These are phyloP conservation scores for Pocillopora grandis DNA, from an alignment of 92 coral and sea anemone species.

Conservation along the genomic window DNA sequence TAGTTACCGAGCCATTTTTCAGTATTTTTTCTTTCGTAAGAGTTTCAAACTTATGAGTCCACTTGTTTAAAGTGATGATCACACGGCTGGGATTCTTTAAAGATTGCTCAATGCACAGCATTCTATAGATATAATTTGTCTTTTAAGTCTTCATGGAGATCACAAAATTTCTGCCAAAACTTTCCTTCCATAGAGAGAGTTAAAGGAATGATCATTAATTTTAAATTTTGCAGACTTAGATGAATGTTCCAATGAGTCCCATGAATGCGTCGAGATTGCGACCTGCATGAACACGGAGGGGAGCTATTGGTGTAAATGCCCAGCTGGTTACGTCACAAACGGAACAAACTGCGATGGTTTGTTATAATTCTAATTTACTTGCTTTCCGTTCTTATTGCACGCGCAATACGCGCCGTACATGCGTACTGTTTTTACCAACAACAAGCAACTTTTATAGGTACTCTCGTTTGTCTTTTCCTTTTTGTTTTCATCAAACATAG, in stretches of 20 bases:
- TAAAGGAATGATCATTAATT: not conserved
- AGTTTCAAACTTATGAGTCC: too few relatives aligned
- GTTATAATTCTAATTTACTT: not conserved
- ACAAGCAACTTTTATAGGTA: not conserved
- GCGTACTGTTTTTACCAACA: too few relatives aligned
- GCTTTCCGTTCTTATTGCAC: too few relatives aligned
- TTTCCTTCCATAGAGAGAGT: not conserved
- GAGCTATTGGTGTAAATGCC: conserved; percentile 24
- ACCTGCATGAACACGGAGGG: conserved; percentile 26
- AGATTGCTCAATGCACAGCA: too few relatives aligned
- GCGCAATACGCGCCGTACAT: too few relatives aligned
- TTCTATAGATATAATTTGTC: too few relatives aligned
- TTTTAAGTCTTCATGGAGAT: too few relatives aligned
- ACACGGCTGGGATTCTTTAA: too few relatives aligned
- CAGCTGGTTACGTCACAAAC: conserved; percentile 11
- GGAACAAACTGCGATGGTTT: conserved; percentile 15
- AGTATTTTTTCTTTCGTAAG: too few relatives aligned
- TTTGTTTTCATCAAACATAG: not conserved
- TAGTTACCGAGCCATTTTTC: too few relatives aligned
- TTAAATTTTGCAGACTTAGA: not conserved
- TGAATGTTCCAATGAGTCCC: conserved; percentile 16
- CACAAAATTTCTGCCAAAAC: too few relatives aligned
- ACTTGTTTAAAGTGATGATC: too few relatives aligned
- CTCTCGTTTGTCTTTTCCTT: not conserved
- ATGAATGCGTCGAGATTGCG: conserved; percentile 18